Evolutionary conservation across 2,113 vertebrate genomes (phyloP).

Genomic region (Seriola dumerili): DNA sequence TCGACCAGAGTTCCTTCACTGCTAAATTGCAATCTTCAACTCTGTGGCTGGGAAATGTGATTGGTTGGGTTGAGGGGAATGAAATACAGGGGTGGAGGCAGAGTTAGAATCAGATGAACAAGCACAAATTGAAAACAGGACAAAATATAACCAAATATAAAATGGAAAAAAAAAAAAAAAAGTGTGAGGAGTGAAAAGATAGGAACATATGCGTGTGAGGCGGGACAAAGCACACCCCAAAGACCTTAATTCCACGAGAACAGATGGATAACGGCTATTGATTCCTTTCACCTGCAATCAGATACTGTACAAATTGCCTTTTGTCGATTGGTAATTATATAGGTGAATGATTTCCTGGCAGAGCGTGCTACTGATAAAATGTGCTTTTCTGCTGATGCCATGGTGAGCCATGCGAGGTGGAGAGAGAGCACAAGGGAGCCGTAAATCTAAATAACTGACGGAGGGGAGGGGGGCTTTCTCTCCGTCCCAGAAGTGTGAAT

Average conservation of each 20-base stretch:
- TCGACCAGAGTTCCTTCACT: constrained; percentile 3
- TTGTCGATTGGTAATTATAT: constrained; percentile 79
- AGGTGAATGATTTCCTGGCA: constrained; percentile 74
- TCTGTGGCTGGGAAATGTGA: neutral
- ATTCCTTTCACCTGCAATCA: constrained; percentile 73
- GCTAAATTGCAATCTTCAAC: no score
- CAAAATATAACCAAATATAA: constrained; percentile 21
- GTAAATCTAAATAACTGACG: constrained; percentile 49
- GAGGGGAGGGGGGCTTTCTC: neutral
- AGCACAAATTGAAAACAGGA: constrained; percentile 7
- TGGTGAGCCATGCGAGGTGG: constrained; percentile 23
- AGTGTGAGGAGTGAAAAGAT: neutral
- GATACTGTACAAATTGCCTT: constrained; percentile 69
- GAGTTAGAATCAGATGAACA: constrained; percentile 21
- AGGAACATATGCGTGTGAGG: constrained; percentile 1
- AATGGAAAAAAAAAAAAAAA: neutral
- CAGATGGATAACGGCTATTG: constrained; percentile 57
- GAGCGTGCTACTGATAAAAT: constrained; percentile 52
- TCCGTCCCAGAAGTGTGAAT: constrained; percentile 39
- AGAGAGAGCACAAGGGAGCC: constrained; percentile 31
- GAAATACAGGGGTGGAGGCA: neutral
- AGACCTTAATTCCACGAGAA: constrained; percentile 60
- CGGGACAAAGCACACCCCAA: constrained; percentile 8
- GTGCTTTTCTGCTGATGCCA: constrained; percentile 52
- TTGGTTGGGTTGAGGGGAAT: constrained; percentile 1